Evolutionary conservation across 2,113 vertebrate genomes (phyloP), one percentile per base, ranked within the genome.

Genomic region (Corythoichthys intestinalis): DNA sequence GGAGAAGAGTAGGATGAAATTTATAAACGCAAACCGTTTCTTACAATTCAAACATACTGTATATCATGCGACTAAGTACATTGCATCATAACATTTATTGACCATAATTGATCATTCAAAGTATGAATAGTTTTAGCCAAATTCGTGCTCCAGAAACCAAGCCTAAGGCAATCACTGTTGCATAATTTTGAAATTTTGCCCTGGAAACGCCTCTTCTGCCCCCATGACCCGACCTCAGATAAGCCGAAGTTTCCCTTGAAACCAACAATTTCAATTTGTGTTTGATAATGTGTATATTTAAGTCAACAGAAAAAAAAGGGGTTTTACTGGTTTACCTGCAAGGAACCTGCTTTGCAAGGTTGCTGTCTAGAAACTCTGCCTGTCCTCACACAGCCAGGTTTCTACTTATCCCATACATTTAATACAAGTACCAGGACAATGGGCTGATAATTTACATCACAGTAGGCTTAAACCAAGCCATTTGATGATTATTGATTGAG

Each of bases 301-400:
- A 67, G 72, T 76, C 65, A 76, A 80, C 6, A 65, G 13, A 52
- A 74, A 17, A 17, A 28, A 20, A 65, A 74, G 75, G 46, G 52
- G 70, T 74, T 75, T 70, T 53, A 65, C 75, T 52, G 67, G 79
- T 84, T 83, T 73, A 53, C 72, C 52, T 80, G 74, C 70, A 54
- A 76, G 6, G 48, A 46, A 69, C 69, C 41, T 14, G 54, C 58
- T 47, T 4, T 64, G n/a, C 67, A 56, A 46, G 38, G 4, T 73
- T 73, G 28, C 6, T 9, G 2, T 44, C 9, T 48, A 52, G 59
- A 28, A 44, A 59, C 2, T 49, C 28, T 10, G 39, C 14, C 49
- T 52, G 61, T 53, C 17, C 10, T 2, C 64, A 44, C 34, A 58
- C 59, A 13, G 7, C 20, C 2, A 53, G 49, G 59, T 46, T 61